Percentiles rank a stretch among this genome's conserved stretches.
phyloP scores from a whole-genome alignment of 37 sponge, comb jelly and placozoan species.

The Cliona cf. orientalis region DNA sequence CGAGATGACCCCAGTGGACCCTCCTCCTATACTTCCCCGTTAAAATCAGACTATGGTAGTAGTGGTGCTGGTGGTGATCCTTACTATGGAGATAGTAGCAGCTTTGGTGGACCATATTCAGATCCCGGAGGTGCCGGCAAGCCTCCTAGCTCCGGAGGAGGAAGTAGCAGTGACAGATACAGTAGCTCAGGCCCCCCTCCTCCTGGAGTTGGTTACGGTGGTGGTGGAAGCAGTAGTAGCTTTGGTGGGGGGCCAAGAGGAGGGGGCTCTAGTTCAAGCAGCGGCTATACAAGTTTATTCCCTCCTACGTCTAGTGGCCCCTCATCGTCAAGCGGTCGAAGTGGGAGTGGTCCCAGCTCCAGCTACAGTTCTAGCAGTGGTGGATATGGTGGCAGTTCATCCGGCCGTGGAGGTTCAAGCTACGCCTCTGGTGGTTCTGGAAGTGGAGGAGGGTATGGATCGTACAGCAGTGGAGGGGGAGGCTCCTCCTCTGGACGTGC shows the following conservation, averaged over 20 bases:
- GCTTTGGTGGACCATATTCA: neutral
- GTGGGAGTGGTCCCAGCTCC: neutral
- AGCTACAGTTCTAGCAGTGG: neutral
- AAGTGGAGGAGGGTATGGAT: slow-evolving; percentile 8
- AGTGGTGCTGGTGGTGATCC: neutral
- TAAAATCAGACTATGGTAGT: neutral
- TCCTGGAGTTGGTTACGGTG: neutral
- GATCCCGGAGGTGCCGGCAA: neutral
- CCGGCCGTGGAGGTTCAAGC: neutral
- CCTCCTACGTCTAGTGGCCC: slow-evolving; percentile 6
- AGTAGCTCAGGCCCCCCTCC: neutral
- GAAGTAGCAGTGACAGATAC: neutral
- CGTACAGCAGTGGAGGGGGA: neutral
- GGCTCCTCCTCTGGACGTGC: too few species aligned
- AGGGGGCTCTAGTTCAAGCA: neutral
- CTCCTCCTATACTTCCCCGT: neutral
- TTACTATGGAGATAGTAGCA: neutral
- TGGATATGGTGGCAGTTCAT: neutral
- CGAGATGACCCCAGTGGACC: neutral
- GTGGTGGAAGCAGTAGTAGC: neutral
- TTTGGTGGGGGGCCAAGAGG: neutral
- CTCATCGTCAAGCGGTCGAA: neutral
- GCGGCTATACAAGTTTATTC: neutral
- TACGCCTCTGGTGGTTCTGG: neutral
- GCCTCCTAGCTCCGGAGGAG: neutral